A percentile compares a stretch with the other conserved stretches of the same genome.
phyloP scores from a whole-genome alignment of 1,140 invertebrate genomes.

The Protaetia brevitarsis region DNA sequence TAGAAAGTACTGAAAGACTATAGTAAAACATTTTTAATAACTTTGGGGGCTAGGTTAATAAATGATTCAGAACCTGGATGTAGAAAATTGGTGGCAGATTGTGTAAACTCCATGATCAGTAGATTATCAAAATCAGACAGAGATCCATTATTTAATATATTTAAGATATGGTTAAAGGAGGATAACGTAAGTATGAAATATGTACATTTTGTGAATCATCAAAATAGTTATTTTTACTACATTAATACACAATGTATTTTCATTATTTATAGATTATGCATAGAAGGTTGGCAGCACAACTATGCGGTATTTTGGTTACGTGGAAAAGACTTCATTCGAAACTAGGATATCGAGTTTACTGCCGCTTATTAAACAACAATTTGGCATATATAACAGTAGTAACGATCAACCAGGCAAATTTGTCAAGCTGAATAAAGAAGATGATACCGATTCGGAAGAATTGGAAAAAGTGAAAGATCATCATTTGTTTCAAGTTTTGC shows the following conservation, averaged over 20 bases:
- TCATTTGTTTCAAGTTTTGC: constrained; percentile 69
- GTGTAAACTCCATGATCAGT: constrained; percentile 62
- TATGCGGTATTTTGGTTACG: constrained; percentile 62
- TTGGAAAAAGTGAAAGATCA: constrained; percentile 59
- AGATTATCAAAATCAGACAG: constrained; percentile 56
- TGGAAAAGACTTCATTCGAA: constrained; percentile 52
- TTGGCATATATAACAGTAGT: constrained; percentile 37
- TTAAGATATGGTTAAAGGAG: constrained; percentile 65
- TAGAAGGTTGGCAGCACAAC: constrained; percentile 57
- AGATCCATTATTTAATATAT: constrained; percentile 64
- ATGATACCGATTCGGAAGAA: constrained; percentile 45
- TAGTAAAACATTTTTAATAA: constrained; percentile 68
- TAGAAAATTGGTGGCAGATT: constrained; percentile 62
- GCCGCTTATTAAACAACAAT: constrained; percentile 53
- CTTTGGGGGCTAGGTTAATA: constrained; percentile 67
- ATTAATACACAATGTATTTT: neutral
- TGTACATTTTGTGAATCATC: neutral
- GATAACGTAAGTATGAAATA: constrained; percentile 56
- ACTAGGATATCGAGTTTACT: constrained; percentile 40
- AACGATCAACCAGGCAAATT: constrained; percentile 45
- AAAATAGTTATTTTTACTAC: neutral
- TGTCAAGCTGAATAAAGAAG: constrained; percentile 42
- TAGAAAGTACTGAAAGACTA: constrained; percentile 62
- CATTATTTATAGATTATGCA: constrained; percentile 38
- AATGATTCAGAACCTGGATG: constrained; percentile 71